These are phyloP conservation scores for Drosophila aldrichi DNA, from an alignment of 2,888 invertebrate species.

Conservation along the genomic window DNA sequence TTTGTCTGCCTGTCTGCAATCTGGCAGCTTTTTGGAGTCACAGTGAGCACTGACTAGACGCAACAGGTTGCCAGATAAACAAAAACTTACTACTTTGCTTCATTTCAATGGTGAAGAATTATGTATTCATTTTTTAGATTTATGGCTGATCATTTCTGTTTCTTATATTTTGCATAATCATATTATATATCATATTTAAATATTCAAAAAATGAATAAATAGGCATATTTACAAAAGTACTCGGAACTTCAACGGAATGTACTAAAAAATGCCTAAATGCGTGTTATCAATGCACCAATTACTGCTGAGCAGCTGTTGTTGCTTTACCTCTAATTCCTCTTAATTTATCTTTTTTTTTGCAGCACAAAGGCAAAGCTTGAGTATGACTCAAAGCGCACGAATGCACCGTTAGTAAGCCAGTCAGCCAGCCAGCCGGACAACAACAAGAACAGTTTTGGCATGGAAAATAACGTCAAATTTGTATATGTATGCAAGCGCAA, in stretches of 20 bases:
- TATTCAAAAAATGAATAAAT: background rate
- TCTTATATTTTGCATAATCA: too few species aligned
- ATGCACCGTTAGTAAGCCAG: conserved; percentile 66
- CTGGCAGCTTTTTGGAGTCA: conserved; percentile 25
- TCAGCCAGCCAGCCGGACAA: conserved; percentile 1
- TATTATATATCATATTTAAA: too few species aligned
- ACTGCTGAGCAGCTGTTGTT: conserved; percentile 41
- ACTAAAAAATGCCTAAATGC: conserved; percentile 13
- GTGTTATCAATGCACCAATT: conserved; percentile 21
- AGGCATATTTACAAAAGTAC: background rate
- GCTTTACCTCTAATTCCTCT: conserved; percentile 1
- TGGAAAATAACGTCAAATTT: conserved; percentile 41
- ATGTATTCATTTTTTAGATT: background rate
- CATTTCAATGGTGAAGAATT: background rate
- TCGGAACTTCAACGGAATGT: background rate
- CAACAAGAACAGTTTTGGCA: conserved; percentile 30
- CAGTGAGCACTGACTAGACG: background rate
- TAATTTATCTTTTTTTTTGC: conserved; percentile 8
- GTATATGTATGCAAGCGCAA: conserved; percentile 41
- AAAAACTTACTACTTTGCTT: background rate
- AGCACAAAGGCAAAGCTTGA: conserved; percentile 22
- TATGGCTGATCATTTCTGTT: too few species aligned
- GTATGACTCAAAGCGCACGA: conserved; percentile 55
- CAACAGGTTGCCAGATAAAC: conserved; percentile 42
- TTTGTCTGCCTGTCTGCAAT: conserved; percentile 18